A percentile compares a stretch with the other conserved stretches of the same genome.
Evolutionary conservation across 2,797 vertebrate genomes (phyloP).

Genomic region (Avahi laniger): DNA sequence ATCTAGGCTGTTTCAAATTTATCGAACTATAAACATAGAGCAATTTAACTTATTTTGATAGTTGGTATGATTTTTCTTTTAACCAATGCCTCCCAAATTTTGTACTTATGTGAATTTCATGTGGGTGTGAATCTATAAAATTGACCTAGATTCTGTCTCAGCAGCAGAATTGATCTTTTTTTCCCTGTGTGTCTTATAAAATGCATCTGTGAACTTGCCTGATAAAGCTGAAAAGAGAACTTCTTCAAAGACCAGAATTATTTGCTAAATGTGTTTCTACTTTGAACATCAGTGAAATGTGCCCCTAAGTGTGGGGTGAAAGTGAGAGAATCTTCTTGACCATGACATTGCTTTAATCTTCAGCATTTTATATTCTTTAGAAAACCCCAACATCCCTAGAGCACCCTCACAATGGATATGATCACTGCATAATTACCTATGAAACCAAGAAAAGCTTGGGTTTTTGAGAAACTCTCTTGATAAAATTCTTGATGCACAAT

Average conservation of each 20-base stretch:
- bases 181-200: neutral
- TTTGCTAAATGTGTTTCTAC: constrained; percentile 25
- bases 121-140: constrained; percentile 65
- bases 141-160: constrained; percentile 65
- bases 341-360: constrained; percentile 21
- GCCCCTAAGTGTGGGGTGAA: neutral
- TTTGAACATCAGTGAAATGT: constrained; percentile 12
- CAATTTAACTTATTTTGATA: constrained; percentile 50
- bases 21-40: neutral
- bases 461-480: neutral
- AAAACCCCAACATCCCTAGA: neutral
- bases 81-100: neutral
- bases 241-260: constrained; percentile 37
- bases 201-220: constrained; percentile 24
- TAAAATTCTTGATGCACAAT: neutral
- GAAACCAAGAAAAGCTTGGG: neutral
- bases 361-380: neutral
- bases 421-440: neutral
- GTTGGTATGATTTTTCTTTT: constrained; percentile 50
- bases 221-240: constrained; percentile 48
- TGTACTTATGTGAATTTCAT: constrained; percentile 17
- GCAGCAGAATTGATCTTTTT: constrained; percentile 59
- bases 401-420: neutral
- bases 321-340: neutral
- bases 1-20: constrained; percentile 32